These are phyloP conservation scores for Nibea coibor DNA, from an alignment of 2,113 vertebrate species.

Conservation along the genomic window DNA sequence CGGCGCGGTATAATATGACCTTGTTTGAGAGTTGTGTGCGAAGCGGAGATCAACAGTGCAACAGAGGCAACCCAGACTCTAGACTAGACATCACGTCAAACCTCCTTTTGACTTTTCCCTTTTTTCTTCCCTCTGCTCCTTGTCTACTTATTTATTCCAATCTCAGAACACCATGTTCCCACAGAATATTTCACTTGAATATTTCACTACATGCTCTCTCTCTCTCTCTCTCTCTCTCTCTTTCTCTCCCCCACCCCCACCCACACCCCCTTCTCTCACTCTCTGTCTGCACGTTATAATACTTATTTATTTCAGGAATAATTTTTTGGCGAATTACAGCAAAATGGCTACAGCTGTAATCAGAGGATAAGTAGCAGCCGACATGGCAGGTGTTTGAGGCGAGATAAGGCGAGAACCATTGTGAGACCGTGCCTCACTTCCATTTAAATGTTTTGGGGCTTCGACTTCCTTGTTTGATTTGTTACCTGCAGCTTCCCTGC, in stretches of 20 bases:
- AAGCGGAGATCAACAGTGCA: slow-evolving; percentile 57
- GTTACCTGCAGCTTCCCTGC: slow-evolving; percentile 78
- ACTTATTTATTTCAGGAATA: slow-evolving; percentile 82
- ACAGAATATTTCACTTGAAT: slow-evolving; percentile 74
- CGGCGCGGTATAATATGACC: slow-evolving; percentile 35
- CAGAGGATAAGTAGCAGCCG: slow-evolving; percentile 84
- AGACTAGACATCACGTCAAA: slow-evolving; percentile 62
- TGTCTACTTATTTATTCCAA: slow-evolving; percentile 75
- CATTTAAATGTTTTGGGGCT: slow-evolving; percentile 82
- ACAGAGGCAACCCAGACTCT: slow-evolving; percentile 41
- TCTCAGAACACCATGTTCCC: slow-evolving; percentile 75
- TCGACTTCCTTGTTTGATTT: slow-evolving; percentile 82
- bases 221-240: slow-evolving; percentile 5
- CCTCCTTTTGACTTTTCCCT: slow-evolving; percentile 56
- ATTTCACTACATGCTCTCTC: slow-evolving; percentile 69
- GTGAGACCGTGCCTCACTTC: slow-evolving; percentile 77
- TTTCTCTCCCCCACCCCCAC: not conserved
- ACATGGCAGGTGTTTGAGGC: slow-evolving; percentile 84
- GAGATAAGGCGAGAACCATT: slow-evolving; percentile 83
- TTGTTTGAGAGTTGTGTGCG: slow-evolving; percentile 60
- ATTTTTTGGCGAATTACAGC: slow-evolving; percentile 80
- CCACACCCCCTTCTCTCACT: not conserved
- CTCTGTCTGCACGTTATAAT: slow-evolving; percentile 61
- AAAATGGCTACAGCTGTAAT: slow-evolving; percentile 84
- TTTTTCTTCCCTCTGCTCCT: slow-evolving; percentile 44